phyloP scores from a whole-genome alignment of 2,113 vertebrate species.

The Mixornis gularis region DNA sequence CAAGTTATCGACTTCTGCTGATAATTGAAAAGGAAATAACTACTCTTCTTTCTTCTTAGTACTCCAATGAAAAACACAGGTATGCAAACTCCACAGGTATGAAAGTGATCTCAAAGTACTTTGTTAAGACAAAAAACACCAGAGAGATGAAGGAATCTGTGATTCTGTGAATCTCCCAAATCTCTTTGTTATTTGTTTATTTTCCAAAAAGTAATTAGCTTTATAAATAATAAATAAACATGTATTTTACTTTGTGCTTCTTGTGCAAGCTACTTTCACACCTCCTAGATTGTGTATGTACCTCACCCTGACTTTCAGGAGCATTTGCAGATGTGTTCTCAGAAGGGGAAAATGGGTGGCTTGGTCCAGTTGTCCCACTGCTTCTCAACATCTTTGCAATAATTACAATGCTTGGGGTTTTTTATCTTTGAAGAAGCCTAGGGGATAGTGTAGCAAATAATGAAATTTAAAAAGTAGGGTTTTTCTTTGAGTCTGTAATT shows the following conservation, averaged over 20 bases:
- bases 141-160: background rate
- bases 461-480: accelerated
- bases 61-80: background rate
- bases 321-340: accelerated
- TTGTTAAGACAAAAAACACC: background rate
- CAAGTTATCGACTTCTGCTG: background rate
- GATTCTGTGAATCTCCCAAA: background rate
- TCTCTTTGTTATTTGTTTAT: background rate
- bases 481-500: background rate
- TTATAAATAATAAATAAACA: background rate
- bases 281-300: background rate
- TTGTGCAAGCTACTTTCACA: background rate
- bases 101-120: background rate
- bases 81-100: background rate
- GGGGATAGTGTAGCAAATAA: background rate
- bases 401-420: background rate
- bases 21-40: background rate
- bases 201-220: background rate
- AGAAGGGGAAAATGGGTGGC: background rate
- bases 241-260: background rate
- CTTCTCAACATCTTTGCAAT: background rate
- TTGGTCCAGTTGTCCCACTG: background rate
- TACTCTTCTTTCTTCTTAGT: background rate
- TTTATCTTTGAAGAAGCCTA: background rate
- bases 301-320: background rate